These are phyloP conservation scores for Notarius lentiginosus DNA, from an alignment of 2,113 vertebrate genomes.

Conservation along the genomic window DNA sequence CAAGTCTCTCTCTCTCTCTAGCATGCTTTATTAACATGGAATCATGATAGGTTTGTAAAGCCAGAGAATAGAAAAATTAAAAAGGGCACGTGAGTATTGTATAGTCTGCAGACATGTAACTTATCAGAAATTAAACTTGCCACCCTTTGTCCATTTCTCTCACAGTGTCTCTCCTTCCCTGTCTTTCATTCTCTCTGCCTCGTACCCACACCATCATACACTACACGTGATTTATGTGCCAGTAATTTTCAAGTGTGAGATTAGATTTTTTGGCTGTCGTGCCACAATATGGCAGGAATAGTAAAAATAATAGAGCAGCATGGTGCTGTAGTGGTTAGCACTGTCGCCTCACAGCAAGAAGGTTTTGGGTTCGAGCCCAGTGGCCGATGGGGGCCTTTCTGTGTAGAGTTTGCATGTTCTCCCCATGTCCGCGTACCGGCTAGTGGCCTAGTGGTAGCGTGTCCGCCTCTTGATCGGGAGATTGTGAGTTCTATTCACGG, in stretches of 20 bases:
- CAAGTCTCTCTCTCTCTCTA: not conserved
- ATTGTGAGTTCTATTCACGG: no score
- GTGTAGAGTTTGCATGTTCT: no score
- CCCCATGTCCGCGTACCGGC: no score
- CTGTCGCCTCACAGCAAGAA: no score
- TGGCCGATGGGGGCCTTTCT: no score
- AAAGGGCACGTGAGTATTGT: not conserved
- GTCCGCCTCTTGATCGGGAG: no score
- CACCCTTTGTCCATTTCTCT: not conserved
- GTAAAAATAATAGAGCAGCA: not conserved
- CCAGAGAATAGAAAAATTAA: no score
- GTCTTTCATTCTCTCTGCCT: not conserved
- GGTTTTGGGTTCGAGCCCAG: no score
- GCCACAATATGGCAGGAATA: not conserved
- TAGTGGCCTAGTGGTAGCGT: no score
- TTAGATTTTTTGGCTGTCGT: not conserved
- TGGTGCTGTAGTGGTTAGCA: no score
- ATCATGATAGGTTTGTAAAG: not conserved
- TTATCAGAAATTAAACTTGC: not conserved
- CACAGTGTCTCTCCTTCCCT: not conserved
- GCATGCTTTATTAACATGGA: not conserved
- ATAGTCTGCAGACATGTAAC: not conserved
- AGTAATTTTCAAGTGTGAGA: not conserved
- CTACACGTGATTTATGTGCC: not conserved
- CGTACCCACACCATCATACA: not conserved